These are phyloP conservation scores for Corella eumyota DNA, from an alignment of 23 tunicate genomes.

Conservation along the genomic window DNA sequence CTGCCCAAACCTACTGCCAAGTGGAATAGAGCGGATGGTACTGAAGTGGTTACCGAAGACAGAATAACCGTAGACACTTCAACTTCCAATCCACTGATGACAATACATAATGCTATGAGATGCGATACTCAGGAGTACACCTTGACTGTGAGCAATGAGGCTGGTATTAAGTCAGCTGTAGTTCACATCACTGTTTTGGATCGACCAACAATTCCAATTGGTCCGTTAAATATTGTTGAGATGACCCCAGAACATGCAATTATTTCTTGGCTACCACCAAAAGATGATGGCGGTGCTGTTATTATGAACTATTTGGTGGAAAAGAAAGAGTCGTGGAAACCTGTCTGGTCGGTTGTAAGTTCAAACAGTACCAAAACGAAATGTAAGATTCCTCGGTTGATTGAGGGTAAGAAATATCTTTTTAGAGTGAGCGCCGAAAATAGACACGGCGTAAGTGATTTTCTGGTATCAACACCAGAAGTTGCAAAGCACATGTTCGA, in stretches of 20 bases:
- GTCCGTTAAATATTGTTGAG: slow-evolving; percentile 70
- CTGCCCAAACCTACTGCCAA: slow-evolving; percentile 53
- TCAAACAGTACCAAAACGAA: slow-evolving; percentile 72
- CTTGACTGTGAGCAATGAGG: slow-evolving; percentile 73
- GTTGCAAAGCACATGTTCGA: slow-evolving; percentile 91
- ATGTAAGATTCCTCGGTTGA: slow-evolving; percentile 76
- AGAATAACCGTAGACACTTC: slow-evolving; percentile 27
- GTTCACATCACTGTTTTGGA: slow-evolving; percentile 74
- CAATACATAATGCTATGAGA: slow-evolving; percentile 60
- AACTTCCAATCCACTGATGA: slow-evolving; percentile 24
- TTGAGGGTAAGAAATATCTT: slow-evolving; percentile 70
- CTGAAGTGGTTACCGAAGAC: slow-evolving; percentile 31
- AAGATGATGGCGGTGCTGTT: slow-evolving; percentile 91
- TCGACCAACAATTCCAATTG: slow-evolving; percentile 68
- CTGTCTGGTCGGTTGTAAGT: slow-evolving; percentile 79
- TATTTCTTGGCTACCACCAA: slow-evolving; percentile 86
- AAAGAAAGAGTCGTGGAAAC: slow-evolving; percentile 63
- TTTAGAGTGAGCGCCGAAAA: slow-evolving; percentile 95
- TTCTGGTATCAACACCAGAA: slow-evolving; percentile 60
- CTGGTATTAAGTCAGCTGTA: slow-evolving; percentile 71
- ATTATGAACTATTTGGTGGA: slow-evolving; percentile 82
- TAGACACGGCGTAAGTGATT: slow-evolving; percentile 79
- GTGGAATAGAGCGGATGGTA: slow-evolving; percentile 79
- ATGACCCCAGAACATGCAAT: slow-evolving; percentile 82
- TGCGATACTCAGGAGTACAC: slow-evolving; percentile 78